Percentiles rank a stretch among this genome's conserved stretches.
These are phyloP conservation scores for Folsomia candida DNA, from an alignment of 2,888 invertebrate species.

Conservation along the genomic window DNA sequence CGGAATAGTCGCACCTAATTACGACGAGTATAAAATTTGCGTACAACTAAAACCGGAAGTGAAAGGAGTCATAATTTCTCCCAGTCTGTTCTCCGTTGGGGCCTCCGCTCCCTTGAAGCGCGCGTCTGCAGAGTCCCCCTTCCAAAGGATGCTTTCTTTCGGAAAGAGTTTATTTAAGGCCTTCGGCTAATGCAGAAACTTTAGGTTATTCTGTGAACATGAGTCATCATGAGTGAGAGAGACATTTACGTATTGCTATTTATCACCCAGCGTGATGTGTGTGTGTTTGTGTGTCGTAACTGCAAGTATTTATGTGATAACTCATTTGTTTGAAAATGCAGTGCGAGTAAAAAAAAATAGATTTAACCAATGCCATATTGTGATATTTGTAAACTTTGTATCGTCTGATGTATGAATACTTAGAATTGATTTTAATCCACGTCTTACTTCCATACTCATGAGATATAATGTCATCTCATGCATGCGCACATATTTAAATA, in stretches of 20 bases:
- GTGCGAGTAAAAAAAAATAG: too few species aligned
- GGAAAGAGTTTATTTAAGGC: conserved; percentile 32
- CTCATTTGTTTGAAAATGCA: neutral
- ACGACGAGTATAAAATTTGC: conserved; percentile 57
- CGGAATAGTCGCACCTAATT: conserved; percentile 60
- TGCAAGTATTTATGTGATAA: neutral
- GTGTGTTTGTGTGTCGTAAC: neutral
- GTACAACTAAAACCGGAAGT: conserved; percentile 49
- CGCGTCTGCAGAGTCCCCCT: conserved; percentile 26
- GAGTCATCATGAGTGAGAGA: neutral
- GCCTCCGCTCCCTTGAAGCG: conserved; percentile 24
- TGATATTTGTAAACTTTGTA: neutral
- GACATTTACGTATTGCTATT: neutral
- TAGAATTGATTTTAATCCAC: too few species aligned
- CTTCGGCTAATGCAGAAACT: conserved; percentile 18
- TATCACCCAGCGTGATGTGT: neutral
- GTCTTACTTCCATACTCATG: too few species aligned
- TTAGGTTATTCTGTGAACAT: neutral
- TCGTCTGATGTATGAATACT: neutral
- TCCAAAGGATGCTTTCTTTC: conserved; percentile 32
- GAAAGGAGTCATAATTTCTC: conserved; percentile 41
- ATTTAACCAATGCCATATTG: neutral
- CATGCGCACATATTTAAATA: too few species aligned
- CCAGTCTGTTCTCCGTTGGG: conserved; percentile 40
- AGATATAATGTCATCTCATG: too few species aligned